These are phyloP conservation scores for Prolemur simus DNA, from an alignment of 2,113 vertebrate genomes.

Conservation along the genomic window DNA sequence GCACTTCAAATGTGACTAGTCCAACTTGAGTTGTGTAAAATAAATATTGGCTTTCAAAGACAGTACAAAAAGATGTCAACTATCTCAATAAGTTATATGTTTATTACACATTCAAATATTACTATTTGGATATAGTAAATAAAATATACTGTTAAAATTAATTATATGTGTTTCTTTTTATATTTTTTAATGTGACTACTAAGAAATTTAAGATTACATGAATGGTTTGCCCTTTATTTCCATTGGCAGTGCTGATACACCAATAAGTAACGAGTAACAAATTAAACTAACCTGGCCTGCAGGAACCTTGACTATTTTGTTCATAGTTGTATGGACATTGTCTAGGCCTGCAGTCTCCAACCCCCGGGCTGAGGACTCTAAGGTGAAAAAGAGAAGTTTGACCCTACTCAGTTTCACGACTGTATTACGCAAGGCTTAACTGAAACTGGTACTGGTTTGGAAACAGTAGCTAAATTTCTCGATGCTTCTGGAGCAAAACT, in stretches of 20 bases:
- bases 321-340: neutral
- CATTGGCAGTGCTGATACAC: neutral
- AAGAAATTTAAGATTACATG: neutral
- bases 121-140: neutral
- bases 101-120: neutral
- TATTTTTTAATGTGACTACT: neutral
- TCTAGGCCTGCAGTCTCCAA: neutral
- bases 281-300: neutral
- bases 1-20: neutral
- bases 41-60: neutral
- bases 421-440: no score
- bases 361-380: no score
- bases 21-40: neutral
- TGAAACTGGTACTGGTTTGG: no score
- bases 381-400: constrained; percentile 74
- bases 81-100: neutral
- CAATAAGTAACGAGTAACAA: neutral
- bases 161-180: neutral
- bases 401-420: no score
- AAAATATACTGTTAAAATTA: neutral
- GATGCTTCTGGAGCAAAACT: no score
- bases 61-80: neutral
- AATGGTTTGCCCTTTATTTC: neutral
- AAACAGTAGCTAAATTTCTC: no score
- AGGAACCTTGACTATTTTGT: neutral